Conservation (phyloP, 2,797 vertebrate species). For the Xerus rutilus region DNA sequence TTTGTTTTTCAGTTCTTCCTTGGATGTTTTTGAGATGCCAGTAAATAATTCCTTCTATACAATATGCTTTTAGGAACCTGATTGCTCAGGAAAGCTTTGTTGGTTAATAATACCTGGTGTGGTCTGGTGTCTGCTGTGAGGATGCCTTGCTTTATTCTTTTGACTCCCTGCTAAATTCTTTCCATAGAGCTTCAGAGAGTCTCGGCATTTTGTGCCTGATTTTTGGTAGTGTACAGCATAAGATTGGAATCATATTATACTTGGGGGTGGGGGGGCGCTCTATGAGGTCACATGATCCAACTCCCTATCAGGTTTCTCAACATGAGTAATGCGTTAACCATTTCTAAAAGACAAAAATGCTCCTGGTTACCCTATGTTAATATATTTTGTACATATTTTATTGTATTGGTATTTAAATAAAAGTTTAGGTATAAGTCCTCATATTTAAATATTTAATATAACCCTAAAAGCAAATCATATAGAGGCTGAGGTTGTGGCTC, state of each 20-base stretch:
- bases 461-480: background rate
- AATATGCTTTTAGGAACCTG: background rate
- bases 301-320: background rate
- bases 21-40: conserved; percentile 20
- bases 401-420: conserved; percentile 13
- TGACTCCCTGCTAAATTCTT: background rate
- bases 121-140: background rate
- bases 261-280: background rate
- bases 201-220: background rate
- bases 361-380: background rate
- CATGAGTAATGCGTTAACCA: background rate
- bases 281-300: background rate
- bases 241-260: background rate
- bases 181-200: background rate
- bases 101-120: background rate
- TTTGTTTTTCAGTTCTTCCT: conserved; percentile 39
- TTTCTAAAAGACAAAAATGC: conserved; percentile 9
- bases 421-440: background rate
- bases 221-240: background rate
- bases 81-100: conserved; percentile 43
- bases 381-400: background rate
- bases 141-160: background rate
- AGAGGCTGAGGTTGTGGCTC: too few species aligned
- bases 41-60: conserved; percentile 4
- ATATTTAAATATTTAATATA: conserved; percentile 28